Evolutionary conservation across 2,113 vertebrate genomes (phyloP), one percentile per base, ranked within the genome.

Genomic region (Crypturellus undulatus): DNA sequence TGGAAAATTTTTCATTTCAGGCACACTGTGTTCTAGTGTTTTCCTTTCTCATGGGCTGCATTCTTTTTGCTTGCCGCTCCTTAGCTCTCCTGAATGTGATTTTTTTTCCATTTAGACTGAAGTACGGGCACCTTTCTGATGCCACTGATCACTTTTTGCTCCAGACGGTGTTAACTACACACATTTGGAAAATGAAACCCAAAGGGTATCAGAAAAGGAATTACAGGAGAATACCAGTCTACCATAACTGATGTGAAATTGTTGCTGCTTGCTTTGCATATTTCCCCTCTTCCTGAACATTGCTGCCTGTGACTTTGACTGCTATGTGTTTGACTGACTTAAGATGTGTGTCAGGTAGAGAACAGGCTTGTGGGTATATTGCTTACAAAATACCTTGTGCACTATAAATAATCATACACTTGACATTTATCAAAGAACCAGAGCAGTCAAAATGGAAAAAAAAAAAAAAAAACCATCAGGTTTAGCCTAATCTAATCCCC

Each of bases 311-410:
- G 42, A 68, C 32, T 68, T 60, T 82, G 59, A 87, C 59, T 87
- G 63, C 34, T 73, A 5, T 1, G 14, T 16, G 47, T 79, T 43
- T 77, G 51, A 54, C 71, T 38, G 52, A 85, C 73, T 70, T 70
- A 40, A 73, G 51, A 68, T 7, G 1, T 19, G 12, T 0, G 0
- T 12, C 72, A 85, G 0, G 0, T 52, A 22, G 42, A 84, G 21
- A 30, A 75, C 32, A 92, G 72, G 42, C 42, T 59, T 45, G 47
- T 40, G 51, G 34, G 6, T 64, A 14, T n/a, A 54, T 6, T 67
- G 26, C 79, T 82, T 81, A 89, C 45, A 42, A 87, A 82, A 19
- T 68, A 68, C 21, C 34, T 75, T 78, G 32, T 0, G 0, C 52
- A 28, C 52, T 72, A 64, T 22, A 94, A 82, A 82, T 72, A 87